Base-by-base conservation (phyloP, 2,113 vertebrate species). In the Saccopteryx leptura region DNA sequence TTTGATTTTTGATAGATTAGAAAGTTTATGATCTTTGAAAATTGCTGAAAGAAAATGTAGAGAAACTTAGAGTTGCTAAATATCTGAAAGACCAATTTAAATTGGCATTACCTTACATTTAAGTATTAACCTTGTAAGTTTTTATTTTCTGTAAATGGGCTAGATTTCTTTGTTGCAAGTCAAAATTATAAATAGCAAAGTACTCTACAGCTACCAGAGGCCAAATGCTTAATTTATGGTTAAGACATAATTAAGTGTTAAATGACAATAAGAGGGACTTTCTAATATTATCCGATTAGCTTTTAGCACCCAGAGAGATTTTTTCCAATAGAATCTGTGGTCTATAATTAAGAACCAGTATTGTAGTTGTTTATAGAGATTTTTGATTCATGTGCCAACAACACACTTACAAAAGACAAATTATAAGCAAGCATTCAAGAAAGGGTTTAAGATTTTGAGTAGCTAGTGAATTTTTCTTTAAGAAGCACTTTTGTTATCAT, bases 131-230 rank as follows among this genome's bases (percentile, higher is more conserved):
- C 2, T 15, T 54, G 78, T 91, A 54, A 88, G 12, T 61, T 88
- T 95, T 92, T 46, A 48, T 92, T 95, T 94, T 79, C 76, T 94
- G 2, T 84, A 81, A 91, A 63, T 81, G 60, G 23, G 15, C 13
- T 90, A 33, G 60, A 54, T 10, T 81, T 5, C 52, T 90, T 86
- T 46, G 28, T 52, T 78, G 14, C 68, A 91, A 61, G 52, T 96
- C 85, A 93, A 92, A 92, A 96, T 75, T 89, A 39, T 91, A 97
- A 97, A 96, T 39, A 94, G 46, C 21, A 75, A 82, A 85, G 33
- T 66, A 66, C 66, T 92, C 54, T 9, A 63, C 23, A 88, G 46
- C 54, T 96, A 68, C 26, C 56, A 92, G 88, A 75, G 56, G 46
- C 39, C 7, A 61, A 88, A 74, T 94, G 58, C 78, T 82, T 96